Evolutionary conservation across 2,797 vertebrate genomes (phyloP).

Genomic region (Mallotus villosus): DNA sequence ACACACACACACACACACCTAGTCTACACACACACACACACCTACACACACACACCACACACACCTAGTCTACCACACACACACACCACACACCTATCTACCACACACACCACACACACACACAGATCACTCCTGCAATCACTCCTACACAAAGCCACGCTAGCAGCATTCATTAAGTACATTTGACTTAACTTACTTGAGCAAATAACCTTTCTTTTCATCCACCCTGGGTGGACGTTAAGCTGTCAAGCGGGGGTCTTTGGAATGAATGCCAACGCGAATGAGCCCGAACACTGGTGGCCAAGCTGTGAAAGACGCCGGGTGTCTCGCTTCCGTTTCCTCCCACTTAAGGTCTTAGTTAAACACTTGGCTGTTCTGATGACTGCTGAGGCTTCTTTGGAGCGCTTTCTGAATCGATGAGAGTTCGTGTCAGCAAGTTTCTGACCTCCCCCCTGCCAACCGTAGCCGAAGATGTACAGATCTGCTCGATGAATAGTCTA

Average conservation of each 20-base stretch:
- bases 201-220: conserved; percentile 3
- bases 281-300: too few species aligned
- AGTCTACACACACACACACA: not conserved
- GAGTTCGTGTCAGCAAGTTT: not conserved
- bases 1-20: not conserved
- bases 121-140: not conserved
- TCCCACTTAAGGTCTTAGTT: not conserved
- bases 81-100: not conserved
- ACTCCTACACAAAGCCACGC: conserved; percentile 3
- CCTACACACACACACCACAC: not conserved
- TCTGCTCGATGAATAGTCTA: too few species aligned
- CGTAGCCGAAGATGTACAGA: too few species aligned
- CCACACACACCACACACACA: conserved; percentile 8
- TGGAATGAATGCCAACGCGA: not conserved
- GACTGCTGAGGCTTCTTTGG: not conserved
- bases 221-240: not conserved
- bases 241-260: not conserved
- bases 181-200: not conserved
- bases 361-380: not conserved
- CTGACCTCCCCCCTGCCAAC: too few species aligned
- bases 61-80: too few species aligned
- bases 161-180: conserved; percentile 31
- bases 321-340: not conserved
- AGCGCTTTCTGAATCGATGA: not conserved
- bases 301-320: not conserved